Base-by-base conservation (phyloP, 2,797 vertebrate species). In the Alfaro cultratus region DNA sequence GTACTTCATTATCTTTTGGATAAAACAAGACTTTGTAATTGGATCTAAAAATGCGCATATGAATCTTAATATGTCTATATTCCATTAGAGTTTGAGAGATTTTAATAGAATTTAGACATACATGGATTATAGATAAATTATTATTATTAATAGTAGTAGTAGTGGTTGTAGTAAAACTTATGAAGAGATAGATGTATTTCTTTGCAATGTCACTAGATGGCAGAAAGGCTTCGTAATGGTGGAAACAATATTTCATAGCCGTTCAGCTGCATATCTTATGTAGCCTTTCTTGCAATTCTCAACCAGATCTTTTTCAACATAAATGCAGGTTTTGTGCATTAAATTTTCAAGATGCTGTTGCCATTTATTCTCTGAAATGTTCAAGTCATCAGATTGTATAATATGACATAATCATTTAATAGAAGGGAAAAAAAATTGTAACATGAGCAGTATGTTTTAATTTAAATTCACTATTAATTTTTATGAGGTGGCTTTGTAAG, bases 131-230 rank as follows among this genome's bases (percentile, higher is more conserved):
- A 60, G 13, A 31, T 60, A 31, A 31, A 55, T 55, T 10, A 7
- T 51, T 21, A 51, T 18, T 51, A 9, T 53, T 53, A 47, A 4
- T 16, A 1, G 15, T 47, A 16, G 4, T 47, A 6, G 1, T 18
- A 18, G 46, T 47, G 0, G 46, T 49, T 2, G 18, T 21, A 21
- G 47, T 49, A 2, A 51, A 62, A 62, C 2, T 6, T 62, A 21
- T 34, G 15, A 7, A 34, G 6, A 62, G 71, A 18, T 46, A 11
- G 9, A 39, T 86, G 82, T 80, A 83, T 77, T 84, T 80, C 23
- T 82, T 1, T 55, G 41, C 68, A 4, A 5, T 53, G 26, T 16
- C 90, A 93, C 90, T 68, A 1, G 91, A 82, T 90, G 81, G 87
- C 75, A 85, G 47, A 75, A 85, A 47, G 87, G 70, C 36, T 41